phyloP scores from a whole-genome alignment of 2,113 vertebrate species.

The Rhinolophus ferrumequinum region DNA sequence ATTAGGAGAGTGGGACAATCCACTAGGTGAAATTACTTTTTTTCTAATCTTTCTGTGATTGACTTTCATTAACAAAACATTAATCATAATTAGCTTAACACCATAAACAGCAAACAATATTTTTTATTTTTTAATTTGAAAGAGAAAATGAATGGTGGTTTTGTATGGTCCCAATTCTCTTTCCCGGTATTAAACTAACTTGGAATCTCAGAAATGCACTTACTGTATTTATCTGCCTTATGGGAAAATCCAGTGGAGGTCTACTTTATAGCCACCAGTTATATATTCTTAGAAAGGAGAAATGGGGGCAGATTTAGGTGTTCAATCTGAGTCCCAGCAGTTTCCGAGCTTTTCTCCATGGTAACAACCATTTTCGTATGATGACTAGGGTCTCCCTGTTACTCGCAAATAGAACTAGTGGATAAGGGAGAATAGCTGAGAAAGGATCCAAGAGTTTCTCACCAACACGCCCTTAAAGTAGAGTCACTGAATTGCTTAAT shows the following conservation, averaged over 20 bases:
- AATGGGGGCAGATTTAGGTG: not conserved
- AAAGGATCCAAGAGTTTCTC: not conserved
- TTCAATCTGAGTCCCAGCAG: not conserved
- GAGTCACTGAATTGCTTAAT: not conserved
- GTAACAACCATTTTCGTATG: not conserved
- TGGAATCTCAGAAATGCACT: not conserved
- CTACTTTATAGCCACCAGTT: not conserved
- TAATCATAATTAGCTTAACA: not conserved
- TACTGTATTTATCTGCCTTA: not conserved
- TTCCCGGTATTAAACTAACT: not conserved
- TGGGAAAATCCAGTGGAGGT: not conserved
- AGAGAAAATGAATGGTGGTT: not conserved
- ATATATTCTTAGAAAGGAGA: not conserved
- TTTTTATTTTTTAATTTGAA: not conserved
- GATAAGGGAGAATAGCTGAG: not conserved
- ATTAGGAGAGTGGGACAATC: not conserved
- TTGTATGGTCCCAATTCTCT: not conserved
- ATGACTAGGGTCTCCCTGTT: not conserved
- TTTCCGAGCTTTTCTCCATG: not conserved
- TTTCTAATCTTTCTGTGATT: constrained; percentile 31
- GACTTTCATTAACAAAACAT: constrained; percentile 38
- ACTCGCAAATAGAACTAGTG: not conserved
- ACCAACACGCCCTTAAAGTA: not conserved
- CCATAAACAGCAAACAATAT: not conserved
- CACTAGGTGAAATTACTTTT: constrained; percentile 35